phyloP scores from a whole-genome alignment of 1,140 invertebrate species.

The Nilaparvata lugens region DNA sequence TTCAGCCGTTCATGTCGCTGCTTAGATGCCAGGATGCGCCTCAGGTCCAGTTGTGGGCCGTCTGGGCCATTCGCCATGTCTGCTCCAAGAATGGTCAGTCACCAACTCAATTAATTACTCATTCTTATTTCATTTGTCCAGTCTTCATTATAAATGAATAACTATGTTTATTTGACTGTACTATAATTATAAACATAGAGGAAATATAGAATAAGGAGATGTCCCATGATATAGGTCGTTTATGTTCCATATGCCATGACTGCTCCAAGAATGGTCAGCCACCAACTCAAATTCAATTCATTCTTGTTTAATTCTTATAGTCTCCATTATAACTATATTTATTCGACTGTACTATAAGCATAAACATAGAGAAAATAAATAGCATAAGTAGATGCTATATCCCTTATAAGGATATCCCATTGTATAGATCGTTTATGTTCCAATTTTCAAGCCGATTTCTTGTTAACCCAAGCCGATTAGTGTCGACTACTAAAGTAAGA shows the following conservation, averaged over 20 bases:
- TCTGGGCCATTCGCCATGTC: conserved; percentile 78
- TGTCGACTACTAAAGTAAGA: too few relatives aligned
- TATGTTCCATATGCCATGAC: conserved; percentile 79
- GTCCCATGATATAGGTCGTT: conserved; percentile 70
- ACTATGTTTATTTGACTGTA: conserved; percentile 12
- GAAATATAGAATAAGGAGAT: too few relatives aligned
- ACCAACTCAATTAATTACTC: too few relatives aligned
- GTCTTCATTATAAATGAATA: conserved; percentile 14
- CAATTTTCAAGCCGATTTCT: too few relatives aligned
- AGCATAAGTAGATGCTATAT: too few relatives aligned
- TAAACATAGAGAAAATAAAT: too few relatives aligned
- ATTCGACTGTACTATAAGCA: conserved; percentile 12
- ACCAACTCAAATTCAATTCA: conserved; percentile 1
- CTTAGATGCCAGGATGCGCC: conserved; percentile 47
- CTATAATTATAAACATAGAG: conserved; percentile 9
- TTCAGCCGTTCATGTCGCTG: conserved; percentile 67
- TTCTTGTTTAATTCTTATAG: too few relatives aligned
- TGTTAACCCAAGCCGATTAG: too few relatives aligned
- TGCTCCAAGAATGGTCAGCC: conserved; percentile 66
- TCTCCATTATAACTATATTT: conserved; percentile 10
- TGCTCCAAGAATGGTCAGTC: conserved; percentile 66
- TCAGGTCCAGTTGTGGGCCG: conserved; percentile 70
- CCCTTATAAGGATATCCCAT: too few relatives aligned
- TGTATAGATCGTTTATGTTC: conserved; percentile 77
- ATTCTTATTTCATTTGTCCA: conserved; percentile 10